Evolutionary conservation across 2,797 vertebrate species (phyloP).

Genomic region (Dryobates pubescens): DNA sequence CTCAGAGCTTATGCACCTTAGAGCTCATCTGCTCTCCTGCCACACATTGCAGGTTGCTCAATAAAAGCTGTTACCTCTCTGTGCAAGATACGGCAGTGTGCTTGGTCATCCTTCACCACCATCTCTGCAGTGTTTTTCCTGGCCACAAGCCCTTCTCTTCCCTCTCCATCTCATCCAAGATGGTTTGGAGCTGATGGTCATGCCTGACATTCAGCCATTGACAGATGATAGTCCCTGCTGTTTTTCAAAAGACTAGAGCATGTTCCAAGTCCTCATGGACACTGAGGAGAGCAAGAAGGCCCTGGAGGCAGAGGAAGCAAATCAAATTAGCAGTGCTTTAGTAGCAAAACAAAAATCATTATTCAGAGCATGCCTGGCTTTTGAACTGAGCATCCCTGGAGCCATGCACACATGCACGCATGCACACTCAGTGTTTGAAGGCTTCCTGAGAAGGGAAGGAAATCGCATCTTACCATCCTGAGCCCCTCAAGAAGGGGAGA

Average conservation of each 20-base stretch:
- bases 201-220: neutral
- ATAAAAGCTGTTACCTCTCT: neutral
- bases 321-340: neutral
- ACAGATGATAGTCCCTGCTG: neutral
- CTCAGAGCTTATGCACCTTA: neutral
- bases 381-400: neutral
- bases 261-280: neutral
- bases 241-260: neutral
- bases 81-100: neutral
- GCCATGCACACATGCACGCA: fast-evolving
- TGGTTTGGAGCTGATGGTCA: neutral
- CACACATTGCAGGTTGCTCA: fast-evolving
- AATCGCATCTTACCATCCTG: neutral
- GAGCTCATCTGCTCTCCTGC: neutral
- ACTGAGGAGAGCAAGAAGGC: neutral
- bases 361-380: neutral
- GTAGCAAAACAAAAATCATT: neutral
- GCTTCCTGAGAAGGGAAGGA: neutral
- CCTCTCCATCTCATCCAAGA: neutral
- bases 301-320: neutral
- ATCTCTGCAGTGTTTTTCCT: neutral
- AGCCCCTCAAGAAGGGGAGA: neutral
- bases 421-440: neutral
- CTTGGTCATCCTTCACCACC: neutral
- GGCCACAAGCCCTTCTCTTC: fast-evolving